Base-by-base conservation (phyloP, 1,140 invertebrate species). In the Drosophila auraria region DNA sequence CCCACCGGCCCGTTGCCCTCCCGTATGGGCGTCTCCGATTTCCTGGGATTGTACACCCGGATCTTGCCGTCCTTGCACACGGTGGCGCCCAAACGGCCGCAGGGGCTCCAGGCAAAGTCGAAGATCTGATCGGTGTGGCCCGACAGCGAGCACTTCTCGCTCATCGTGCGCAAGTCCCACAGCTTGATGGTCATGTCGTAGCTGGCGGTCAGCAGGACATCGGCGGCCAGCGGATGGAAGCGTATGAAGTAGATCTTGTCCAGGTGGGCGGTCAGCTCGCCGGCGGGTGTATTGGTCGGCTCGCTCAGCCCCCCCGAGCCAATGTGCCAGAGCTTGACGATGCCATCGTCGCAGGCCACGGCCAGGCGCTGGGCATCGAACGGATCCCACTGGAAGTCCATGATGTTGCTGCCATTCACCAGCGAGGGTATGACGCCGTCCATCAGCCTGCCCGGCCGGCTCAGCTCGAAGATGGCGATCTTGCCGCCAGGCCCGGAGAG, bases 361-460 rank as follows among this genome's bases (percentile, higher is more conserved):
- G 97, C 95, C 47, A 99, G 94, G 56, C 96, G 94, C 50, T 94
- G 94, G 91, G 96, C 95, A 93, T 97, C 94, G 92, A 98, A 99
- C 3, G 98, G 98, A 95, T 99, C 97, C 97, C 97, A 99, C 54
- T 96, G 95, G 93, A 98, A 99, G 93, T 99, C 98, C 95, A 97
- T 97, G 7, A 98, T 95, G 75, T 96, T 97, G 65, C 95, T 96
- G 27, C 97, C 96, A 93, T 98, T 97, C 17, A 99, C 96, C 69
- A 99, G 93, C n/a, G 96, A 95, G 27, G 97, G 97, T 81, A 97
- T 95, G 0, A 97, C 96, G 7, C 93, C 93, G 93, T 98, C 97
- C 0, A 97, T 95, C 36, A 98, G 93, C 75, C 95, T 94, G 1
- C 97, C 96, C 0, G 96, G 95, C 81, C 96, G 96, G 36, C 95